Evolutionary conservation across 2,888 invertebrate genomes (phyloP).

Genomic region (Drosophila neotestacea): DNA sequence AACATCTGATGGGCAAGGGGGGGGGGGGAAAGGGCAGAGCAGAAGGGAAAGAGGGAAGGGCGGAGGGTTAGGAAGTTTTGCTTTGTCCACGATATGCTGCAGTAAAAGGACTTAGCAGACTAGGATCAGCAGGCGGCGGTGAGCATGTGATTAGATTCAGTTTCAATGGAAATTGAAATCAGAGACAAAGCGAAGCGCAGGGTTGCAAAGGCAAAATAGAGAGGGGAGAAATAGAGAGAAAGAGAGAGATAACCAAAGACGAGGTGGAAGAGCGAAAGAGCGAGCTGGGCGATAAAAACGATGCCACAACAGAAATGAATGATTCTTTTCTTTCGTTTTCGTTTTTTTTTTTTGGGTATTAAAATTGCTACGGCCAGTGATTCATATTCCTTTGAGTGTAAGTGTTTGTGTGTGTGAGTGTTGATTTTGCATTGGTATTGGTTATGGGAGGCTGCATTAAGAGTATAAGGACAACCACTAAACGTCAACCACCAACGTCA

Average conservation of each 20-base stretch:
- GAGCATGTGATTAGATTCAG: conserved; percentile 82
- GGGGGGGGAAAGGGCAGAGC: neutral
- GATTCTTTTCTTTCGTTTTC: conserved; percentile 27
- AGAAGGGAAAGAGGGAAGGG: too few species aligned
- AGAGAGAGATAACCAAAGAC: conserved; percentile 25
- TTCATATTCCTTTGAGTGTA: conserved; percentile 36
- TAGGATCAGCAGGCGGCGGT: conserved; percentile 66
- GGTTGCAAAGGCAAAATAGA: conserved; percentile 36
- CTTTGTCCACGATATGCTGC: conserved; percentile 37
- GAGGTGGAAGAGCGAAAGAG: conserved; percentile 9
- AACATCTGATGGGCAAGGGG: neutral
- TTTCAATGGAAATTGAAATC: conserved; percentile 82
- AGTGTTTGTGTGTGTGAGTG: conserved; percentile 23
- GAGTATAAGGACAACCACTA: conserved; percentile 74
- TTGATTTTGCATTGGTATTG: conserved; percentile 40
- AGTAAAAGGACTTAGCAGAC: conserved; percentile 33
- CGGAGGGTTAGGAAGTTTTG: conserved; percentile 8
- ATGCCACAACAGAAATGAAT: conserved; percentile 41
- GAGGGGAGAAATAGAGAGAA: conserved; percentile 26
- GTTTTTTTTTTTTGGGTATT: conserved; percentile 44
- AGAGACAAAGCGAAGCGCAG: conserved; percentile 67
- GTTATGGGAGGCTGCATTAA: conserved; percentile 66
- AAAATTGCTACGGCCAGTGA: conserved; percentile 55
- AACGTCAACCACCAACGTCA: conserved; percentile 76
- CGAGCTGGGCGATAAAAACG: conserved; percentile 37